These are phyloP conservation scores for Plecotus auritus DNA, from an alignment of 2,113 vertebrate genomes.

Conservation along the genomic window DNA sequence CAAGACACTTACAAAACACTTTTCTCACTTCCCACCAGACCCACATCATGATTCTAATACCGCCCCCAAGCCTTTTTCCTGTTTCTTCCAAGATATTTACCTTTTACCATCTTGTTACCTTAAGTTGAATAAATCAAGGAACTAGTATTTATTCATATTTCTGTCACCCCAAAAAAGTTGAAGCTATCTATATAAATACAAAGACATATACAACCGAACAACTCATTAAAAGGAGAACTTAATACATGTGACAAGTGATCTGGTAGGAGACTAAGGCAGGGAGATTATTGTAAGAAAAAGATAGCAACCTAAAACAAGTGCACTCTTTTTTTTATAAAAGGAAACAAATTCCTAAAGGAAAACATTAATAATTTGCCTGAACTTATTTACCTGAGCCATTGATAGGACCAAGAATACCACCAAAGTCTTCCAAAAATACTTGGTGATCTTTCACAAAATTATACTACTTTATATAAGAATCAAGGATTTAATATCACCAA, in stretches of 20 bases:
- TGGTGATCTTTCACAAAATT: not conserved
- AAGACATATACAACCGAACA: not conserved
- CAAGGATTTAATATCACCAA: not conserved
- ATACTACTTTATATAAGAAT: not conserved
- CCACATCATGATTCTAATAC: not conserved
- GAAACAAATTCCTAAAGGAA: not conserved
- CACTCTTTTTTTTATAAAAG: not conserved
- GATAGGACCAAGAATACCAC: constrained; percentile 1
- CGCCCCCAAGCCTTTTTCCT: not conserved
- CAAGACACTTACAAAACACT: not conserved
- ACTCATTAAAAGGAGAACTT: not conserved
- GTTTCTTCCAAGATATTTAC: not conserved
- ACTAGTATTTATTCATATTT: not conserved
- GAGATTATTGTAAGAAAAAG: not conserved
- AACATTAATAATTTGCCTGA: not conserved
- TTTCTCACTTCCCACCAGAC: not conserved
- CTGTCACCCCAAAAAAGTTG: not conserved
- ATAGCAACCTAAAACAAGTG: not conserved
- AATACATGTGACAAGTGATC: not conserved
- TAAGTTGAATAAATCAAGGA: not conserved
- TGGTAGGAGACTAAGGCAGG: not conserved
- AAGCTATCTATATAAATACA: not conserved
- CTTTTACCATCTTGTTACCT: not conserved
- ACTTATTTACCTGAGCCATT: not conserved
- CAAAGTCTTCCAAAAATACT: not conserved